Evolutionary conservation across 2,113 vertebrate genomes (phyloP).

Genomic region (Anolis carolinensis): DNA sequence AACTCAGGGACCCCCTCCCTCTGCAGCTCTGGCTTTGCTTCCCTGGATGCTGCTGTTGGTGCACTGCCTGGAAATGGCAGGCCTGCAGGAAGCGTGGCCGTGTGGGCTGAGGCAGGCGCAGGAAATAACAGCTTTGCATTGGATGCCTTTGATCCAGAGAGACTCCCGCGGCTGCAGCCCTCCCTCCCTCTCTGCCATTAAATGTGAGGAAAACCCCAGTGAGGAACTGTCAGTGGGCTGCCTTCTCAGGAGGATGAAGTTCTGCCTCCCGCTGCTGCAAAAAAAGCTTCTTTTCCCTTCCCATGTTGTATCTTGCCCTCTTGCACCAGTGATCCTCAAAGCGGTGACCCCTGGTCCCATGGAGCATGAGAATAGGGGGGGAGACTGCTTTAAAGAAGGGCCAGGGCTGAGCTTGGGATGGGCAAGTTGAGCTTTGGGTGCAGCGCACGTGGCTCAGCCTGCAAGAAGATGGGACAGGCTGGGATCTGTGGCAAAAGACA

Average conservation of each 20-base stretch:
- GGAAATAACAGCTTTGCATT: constrained; percentile 4
- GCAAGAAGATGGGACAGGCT: not conserved
- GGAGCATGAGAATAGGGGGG: too few species aligned
- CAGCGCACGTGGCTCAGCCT: fast-evolving
- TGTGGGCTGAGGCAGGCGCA: not conserved
- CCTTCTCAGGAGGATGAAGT: not conserved
- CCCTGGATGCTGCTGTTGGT: not conserved
- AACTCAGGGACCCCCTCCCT: too few species aligned
- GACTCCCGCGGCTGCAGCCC: too few species aligned
- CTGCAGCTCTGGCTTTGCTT: not conserved
- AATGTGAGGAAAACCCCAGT: not conserved
- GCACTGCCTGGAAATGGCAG: not conserved
- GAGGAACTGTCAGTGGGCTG: not conserved
- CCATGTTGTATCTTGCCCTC: too few species aligned
- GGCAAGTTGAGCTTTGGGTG: not conserved
- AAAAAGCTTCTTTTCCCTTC: not conserved
- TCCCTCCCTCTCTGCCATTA: not conserved
- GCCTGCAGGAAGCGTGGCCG: not conserved
- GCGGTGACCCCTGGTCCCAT: not conserved
- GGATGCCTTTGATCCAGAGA: not conserved
- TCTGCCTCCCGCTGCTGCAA: not conserved
- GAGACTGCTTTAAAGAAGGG: not conserved
- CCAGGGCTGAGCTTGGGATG: constrained; percentile 6
- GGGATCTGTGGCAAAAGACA: not conserved
- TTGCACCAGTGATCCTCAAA: not conserved